A percentile compares a stretch with the other conserved stretches of the same genome.
Evolutionary conservation across 2,113 vertebrate genomes (phyloP).

Genomic region (Chionomys nivalis): DNA sequence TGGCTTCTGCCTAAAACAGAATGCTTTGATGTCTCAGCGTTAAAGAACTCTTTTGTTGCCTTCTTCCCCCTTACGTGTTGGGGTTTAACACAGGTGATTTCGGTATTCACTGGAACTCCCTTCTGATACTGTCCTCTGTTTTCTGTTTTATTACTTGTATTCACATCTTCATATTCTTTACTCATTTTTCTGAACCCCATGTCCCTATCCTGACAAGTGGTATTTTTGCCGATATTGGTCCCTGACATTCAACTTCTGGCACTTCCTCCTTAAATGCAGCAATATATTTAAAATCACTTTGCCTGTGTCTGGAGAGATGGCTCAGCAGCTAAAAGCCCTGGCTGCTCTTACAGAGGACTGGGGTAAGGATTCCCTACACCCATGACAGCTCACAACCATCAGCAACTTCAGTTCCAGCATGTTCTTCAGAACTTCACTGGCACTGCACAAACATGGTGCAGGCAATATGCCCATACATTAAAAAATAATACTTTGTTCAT

Average conservation of each 20-base stretch:
- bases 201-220: too few relatives aligned
- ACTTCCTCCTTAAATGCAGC: constrained; percentile 72
- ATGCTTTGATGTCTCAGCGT: too few relatives aligned
- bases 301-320: not conserved
- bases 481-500: not conserved
- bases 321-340: not conserved
- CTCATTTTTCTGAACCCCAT: too few relatives aligned
- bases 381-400: not conserved
- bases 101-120: too few relatives aligned
- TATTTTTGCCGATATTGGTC: too few relatives aligned
- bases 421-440: not conserved
- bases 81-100: too few relatives aligned
- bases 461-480: not conserved
- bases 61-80: too few relatives aligned
- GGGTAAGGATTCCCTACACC: not conserved
- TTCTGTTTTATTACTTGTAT: too few relatives aligned
- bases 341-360: not conserved
- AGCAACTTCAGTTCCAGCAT: not conserved
- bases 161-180: too few relatives aligned
- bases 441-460: not conserved
- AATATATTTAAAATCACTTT: constrained; percentile 4
- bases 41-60: too few relatives aligned
- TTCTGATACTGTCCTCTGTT: too few relatives aligned
- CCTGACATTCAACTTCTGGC: constrained; percentile 53
- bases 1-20: too few relatives aligned